A percentile compares a stretch with the other conserved stretches of the same genome.
Conservation (phyloP, 2,888 invertebrate species). For the Lissocephala sabroskyi region DNA sequence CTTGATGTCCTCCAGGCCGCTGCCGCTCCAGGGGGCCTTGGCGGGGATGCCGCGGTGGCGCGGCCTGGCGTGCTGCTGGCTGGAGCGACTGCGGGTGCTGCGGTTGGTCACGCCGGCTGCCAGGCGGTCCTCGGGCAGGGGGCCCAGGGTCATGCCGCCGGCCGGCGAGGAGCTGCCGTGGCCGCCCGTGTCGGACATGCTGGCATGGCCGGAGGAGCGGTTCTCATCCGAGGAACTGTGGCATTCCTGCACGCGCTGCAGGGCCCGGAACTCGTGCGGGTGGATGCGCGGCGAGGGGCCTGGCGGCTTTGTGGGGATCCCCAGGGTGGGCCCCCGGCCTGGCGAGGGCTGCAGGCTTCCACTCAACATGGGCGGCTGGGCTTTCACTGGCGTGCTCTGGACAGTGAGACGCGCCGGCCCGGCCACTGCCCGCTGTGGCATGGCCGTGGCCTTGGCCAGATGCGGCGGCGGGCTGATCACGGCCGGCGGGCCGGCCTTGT, state of each 20-base stretch:
- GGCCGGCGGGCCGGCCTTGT: slow-evolving; percentile 10
- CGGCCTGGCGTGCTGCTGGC: slow-evolving; percentile 77
- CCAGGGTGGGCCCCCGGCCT: slow-evolving; percentile 36
- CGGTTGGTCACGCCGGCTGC: slow-evolving; percentile 79
- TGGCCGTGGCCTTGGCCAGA: slow-evolving; percentile 37
- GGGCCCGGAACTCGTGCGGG: slow-evolving; percentile 70
- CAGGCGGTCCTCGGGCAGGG: slow-evolving; percentile 76
- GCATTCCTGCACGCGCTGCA: slow-evolving; percentile 79
- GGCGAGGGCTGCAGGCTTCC: slow-evolving; percentile 66
- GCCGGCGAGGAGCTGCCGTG: slow-evolving; percentile 77
- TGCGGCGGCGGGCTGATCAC: slow-evolving; percentile 36
- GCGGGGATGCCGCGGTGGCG: slow-evolving; percentile 80
- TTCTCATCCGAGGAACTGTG: slow-evolving; percentile 92
- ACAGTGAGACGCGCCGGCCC: slow-evolving; percentile 76
- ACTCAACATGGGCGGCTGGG: slow-evolving; percentile 77
- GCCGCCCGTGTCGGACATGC: slow-evolving; percentile 92
- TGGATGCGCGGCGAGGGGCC: slow-evolving; percentile 57
- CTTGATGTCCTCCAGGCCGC: slow-evolving; percentile 89
- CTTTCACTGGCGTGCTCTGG: slow-evolving; percentile 77
- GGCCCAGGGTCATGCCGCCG: slow-evolving; percentile 72
- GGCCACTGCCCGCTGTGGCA: slow-evolving; percentile 70
- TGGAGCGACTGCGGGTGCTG: slow-evolving; percentile 77
- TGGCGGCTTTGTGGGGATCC: slow-evolving; percentile 47
- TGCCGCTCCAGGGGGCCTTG: slow-evolving; percentile 85
- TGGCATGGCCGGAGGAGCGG: slow-evolving; percentile 92